Conservation (phyloP, 2,888 invertebrate genomes). For the Chalcis sispes region DNA sequence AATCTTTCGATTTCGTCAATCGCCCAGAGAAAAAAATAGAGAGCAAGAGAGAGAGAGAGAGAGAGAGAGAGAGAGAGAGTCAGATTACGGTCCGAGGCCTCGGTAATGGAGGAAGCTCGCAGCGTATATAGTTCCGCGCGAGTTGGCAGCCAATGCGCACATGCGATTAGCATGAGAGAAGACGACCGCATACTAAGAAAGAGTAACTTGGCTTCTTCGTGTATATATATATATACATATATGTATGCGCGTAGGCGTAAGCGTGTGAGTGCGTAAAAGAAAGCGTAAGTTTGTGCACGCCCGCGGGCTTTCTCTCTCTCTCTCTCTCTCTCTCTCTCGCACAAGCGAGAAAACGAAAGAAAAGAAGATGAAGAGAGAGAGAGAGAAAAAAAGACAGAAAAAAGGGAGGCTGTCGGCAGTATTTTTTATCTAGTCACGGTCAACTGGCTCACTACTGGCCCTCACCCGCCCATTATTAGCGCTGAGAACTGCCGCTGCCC, state of each 20-base stretch:
- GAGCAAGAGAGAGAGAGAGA: no score
- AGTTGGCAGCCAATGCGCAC: constrained; percentile 43
- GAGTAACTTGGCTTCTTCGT: no score
- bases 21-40: no score
- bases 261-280: no score
- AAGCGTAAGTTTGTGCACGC: no score
- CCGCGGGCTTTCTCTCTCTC: no score
- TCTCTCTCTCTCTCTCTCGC: no score
- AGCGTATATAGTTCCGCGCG: constrained; percentile 37
- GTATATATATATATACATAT: constrained; percentile 33
- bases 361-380: constrained; percentile 12
- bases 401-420: constrained; percentile 69
- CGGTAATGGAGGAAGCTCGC: not conserved
- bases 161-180: constrained; percentile 74
- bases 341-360: constrained; percentile 58
- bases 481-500: constrained; percentile 66
- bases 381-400: constrained; percentile 58
- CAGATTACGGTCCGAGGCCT: no score
- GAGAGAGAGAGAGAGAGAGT: no score
- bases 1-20: not conserved
- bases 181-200: constrained; percentile 21
- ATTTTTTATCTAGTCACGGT: constrained; percentile 77
- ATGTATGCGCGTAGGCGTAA: constrained; percentile 49
- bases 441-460: constrained; percentile 71
- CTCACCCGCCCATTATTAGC: constrained; percentile 75